Evolutionary conservation across 1,140 invertebrate species (phyloP).

Genomic region (Penaeus vannamei): DNA sequence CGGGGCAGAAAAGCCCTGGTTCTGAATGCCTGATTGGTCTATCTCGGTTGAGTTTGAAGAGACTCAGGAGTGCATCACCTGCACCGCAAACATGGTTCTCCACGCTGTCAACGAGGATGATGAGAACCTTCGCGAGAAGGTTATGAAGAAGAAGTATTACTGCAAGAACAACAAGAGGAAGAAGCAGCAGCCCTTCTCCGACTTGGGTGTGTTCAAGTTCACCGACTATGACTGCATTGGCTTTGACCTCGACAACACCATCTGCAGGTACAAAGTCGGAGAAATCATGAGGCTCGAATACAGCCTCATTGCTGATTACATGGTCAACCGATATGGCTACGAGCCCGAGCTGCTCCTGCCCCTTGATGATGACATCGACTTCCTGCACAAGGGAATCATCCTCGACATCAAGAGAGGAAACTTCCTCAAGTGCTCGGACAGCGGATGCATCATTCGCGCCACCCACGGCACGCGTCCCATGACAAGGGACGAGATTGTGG

Average conservation of each 20-base stretch:
- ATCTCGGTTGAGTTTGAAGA: not conserved
- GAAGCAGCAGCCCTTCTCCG: slow-evolving; percentile 65
- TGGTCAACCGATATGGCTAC: slow-evolving; percentile 79
- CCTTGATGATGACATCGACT: slow-evolving; percentile 77
- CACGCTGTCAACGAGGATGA: slow-evolving; percentile 55
- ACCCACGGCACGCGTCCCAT: slow-evolving; percentile 81
- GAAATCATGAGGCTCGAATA: slow-evolving; percentile 79
- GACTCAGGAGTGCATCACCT: not conserved
- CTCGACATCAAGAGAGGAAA: slow-evolving; percentile 84
- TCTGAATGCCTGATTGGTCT: not conserved
- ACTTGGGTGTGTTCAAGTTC: slow-evolving; percentile 61
- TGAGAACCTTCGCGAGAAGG: slow-evolving; percentile 47
- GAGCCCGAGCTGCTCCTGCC: slow-evolving; percentile 74
- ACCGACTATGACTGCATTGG: slow-evolving; percentile 83
- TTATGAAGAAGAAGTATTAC: slow-evolving; percentile 67
- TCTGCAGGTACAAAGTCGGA: slow-evolving; percentile 72
- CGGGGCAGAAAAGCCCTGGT: not conserved
- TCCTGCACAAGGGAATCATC: slow-evolving; percentile 83
- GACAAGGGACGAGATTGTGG: slow-evolving; percentile 75
- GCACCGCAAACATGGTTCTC: slow-evolving; percentile 55
- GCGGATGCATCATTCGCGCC: slow-evolving; percentile 79
- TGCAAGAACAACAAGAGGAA: slow-evolving; percentile 67
- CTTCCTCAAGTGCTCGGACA: slow-evolving; percentile 77
- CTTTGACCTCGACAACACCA: slow-evolving; percentile 83
- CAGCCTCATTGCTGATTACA: slow-evolving; percentile 76